Percentiles rank a stretch among this genome's conserved stretches.
phyloP scores from a whole-genome alignment of 2,113 vertebrate genomes.

The Zosterops hypoxanthus region DNA sequence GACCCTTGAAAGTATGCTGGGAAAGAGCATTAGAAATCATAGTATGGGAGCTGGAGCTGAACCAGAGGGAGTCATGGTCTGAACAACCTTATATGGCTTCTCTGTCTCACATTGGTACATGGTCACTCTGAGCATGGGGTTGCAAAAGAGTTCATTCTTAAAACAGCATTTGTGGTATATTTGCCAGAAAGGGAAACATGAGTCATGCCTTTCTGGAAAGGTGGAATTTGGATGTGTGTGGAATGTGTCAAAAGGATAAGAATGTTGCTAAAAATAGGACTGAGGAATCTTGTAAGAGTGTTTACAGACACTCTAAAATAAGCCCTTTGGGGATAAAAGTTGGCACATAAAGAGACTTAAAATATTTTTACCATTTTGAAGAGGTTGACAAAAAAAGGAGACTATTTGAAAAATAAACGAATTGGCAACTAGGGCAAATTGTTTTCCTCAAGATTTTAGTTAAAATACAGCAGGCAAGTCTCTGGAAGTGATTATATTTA shows the following conservation, averaged over 20 bases:
- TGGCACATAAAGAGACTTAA: neutral
- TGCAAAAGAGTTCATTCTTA: constrained; percentile 24
- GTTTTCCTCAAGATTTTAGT: neutral
- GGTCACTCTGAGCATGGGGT: neutral
- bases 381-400: neutral
- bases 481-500: neutral
- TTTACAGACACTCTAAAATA: neutral
- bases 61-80: neutral
- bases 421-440: neutral
- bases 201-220: constrained; percentile 11
- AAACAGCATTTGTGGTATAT: neutral
- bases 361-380: neutral
- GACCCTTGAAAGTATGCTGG: neutral
- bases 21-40: neutral
- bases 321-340: neutral
- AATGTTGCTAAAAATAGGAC: constrained; percentile 34
- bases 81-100: constrained; percentile 27
- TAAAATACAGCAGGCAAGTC: neutral
- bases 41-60: neutral
- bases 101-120: neutral
- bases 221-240: constrained; percentile 15
- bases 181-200: constrained; percentile 33
- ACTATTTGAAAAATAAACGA: neutral
- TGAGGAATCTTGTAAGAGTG: neutral
- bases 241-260: constrained; percentile 10